Evolutionary conservation across 2,888 invertebrate genomes (phyloP), one percentile per base, ranked within the genome.

Genomic region (Theodoxus fluviatilis): DNA sequence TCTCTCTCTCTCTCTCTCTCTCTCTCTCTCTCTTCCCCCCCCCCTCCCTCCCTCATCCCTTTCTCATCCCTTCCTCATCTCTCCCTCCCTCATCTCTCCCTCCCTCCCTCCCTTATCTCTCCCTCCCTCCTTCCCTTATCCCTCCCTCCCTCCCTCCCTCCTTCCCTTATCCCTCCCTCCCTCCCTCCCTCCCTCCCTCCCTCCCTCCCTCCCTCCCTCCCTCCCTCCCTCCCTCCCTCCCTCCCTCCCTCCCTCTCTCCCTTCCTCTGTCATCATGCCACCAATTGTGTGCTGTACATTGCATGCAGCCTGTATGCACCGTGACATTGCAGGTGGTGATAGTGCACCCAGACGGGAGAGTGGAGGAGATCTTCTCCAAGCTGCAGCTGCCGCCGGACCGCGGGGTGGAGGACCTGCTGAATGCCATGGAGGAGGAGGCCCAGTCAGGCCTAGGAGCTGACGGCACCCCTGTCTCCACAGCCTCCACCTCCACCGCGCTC

Each of bases 291-390:
- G n/a, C n/a, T n/a, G n/a, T n/a, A n/a, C n/a, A n/a, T n/a, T n/a
- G n/a, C n/a, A n/a, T n/a, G n/a, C n/a, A n/a, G n/a, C n/a, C n/a
- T n/a, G n/a, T n/a, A n/a, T n/a, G n/a, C n/a, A n/a, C n/a, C n/a
- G n/a, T n/a, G n/a, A n/a, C n/a, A n/a, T n/a, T n/a, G n/a, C n/a
- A n/a, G n/a, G n/a, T n/a, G n/a, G 82, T 83, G 52, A 81, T 83
- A 55, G 83, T 83, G 7, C 83, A 83, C 61, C 82, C 82, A 33
- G 82, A 83, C 70, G 83, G 83, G 1, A 71, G 80, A 2, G 77
- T 83, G 9, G 83, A 83, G 65, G 83, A 83, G 68, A 80, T 83
- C 4, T 80, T 81, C 1, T 76, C 79, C 1, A 80, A 79, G 49
- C 70, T 83, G 47, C 65, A 70, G 70, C 31, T 67, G 3, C 68